phyloP scores from a whole-genome alignment of 2,797 vertebrate species.

The Clamator glandarius region DNA sequence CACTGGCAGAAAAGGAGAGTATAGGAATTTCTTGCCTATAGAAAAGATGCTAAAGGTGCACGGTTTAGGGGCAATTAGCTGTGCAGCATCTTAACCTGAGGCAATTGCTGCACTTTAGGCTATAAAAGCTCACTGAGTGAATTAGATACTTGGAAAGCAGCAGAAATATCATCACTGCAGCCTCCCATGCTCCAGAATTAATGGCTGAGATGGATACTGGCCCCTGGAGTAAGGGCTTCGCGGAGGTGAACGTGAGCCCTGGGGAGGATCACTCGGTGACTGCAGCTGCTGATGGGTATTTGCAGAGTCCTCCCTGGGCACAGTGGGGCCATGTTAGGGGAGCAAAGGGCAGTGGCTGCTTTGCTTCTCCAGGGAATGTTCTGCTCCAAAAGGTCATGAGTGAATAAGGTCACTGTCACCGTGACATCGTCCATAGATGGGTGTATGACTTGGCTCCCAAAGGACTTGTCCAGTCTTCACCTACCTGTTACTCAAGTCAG shows the following conservation, averaged over 20 bases:
- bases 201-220: fast-evolving
- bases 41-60: not conserved
- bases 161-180: not conserved
- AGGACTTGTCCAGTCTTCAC: not conserved
- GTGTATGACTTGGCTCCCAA: not conserved
- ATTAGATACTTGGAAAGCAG: not conserved
- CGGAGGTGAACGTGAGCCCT: not conserved
- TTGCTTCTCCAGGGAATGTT: not conserved
- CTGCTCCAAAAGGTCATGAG: not conserved
- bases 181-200: not conserved
- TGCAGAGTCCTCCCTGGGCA: not conserved
- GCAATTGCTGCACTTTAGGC: not conserved
- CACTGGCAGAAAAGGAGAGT: not conserved
- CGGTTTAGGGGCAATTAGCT: fast-evolving
- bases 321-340: not conserved
- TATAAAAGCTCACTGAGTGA: not conserved
- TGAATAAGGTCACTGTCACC: not conserved
- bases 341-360: not conserved
- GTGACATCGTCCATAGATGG: not conserved
- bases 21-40: not conserved
- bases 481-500: not conserved
- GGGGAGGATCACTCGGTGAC: fast-evolving
- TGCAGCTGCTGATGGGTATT: fast-evolving
- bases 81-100: not conserved
- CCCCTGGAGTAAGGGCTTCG: fast-evolving